Percentiles rank a stretch among this genome's conserved stretches.
These are phyloP conservation scores for Caenorhabditis sinica DNA, from an alignment of 2,888 invertebrate genomes.

Conservation along the genomic window DNA sequence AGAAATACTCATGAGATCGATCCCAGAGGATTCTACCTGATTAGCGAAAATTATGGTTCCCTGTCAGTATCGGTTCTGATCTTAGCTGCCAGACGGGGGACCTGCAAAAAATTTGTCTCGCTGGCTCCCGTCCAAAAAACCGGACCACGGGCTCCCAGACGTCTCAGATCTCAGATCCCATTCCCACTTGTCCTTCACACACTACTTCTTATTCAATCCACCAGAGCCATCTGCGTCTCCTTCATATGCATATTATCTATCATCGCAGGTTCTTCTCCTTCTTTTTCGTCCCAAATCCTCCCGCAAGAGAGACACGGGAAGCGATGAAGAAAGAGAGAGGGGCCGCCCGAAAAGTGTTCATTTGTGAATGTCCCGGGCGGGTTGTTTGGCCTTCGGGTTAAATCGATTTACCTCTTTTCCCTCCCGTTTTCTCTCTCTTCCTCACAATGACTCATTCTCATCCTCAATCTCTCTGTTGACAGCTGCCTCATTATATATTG, in stretches of 20 bases:
- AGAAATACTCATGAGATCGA: too few species aligned
- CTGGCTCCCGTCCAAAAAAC: too few species aligned
- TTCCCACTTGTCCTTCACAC: too few species aligned
- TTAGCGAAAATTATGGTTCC: too few species aligned
- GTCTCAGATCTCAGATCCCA: too few species aligned
- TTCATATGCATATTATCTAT: not conserved
- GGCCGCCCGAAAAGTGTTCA: slow-evolving; percentile 60
- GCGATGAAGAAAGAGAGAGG: slow-evolving; percentile 2
- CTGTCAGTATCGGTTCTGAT: too few species aligned
- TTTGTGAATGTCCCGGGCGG: slow-evolving; percentile 47
- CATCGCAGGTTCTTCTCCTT: slow-evolving; percentile 9
- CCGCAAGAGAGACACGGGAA: slow-evolving; percentile 10
- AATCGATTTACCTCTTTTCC: slow-evolving; percentile 43
- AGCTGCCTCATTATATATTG: slow-evolving; percentile 33
- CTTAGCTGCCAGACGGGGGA: too few species aligned
- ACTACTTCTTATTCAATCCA: too few species aligned
- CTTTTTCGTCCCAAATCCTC: not conserved
- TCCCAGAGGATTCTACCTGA: too few species aligned
- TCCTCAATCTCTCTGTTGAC: slow-evolving; percentile 40
- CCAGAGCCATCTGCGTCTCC: not conserved
- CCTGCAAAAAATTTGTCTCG: too few species aligned
- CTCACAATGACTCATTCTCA: slow-evolving; percentile 45
- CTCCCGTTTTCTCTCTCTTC: not conserved
- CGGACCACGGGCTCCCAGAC: too few species aligned
- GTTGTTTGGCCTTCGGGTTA: slow-evolving; percentile 58